Conservation (phyloP, 2,888 invertebrate species). For the Ochropleura leucogaster region DNA sequence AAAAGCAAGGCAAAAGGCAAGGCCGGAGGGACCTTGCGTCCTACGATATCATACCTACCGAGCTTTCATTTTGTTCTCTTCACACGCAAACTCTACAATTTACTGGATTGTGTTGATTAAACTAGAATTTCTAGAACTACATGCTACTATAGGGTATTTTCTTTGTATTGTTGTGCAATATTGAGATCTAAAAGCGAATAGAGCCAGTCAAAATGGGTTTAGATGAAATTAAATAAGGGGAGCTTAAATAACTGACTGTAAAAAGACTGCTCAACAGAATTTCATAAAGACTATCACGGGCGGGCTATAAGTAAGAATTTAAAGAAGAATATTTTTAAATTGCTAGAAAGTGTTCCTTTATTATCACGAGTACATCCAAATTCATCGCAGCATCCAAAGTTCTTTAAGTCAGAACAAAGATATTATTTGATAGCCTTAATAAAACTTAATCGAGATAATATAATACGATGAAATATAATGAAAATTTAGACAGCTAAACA, state of each 20-base stretch:
- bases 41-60: conserved; percentile 42
- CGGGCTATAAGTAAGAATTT: neutral
- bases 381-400: neutral
- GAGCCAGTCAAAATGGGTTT: neutral
- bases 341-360: neutral
- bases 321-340: neutral
- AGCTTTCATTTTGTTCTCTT: conserved; percentile 44
- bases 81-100: conserved; percentile 43
- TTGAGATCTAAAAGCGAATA: conserved; percentile 1
- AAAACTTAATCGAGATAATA: conserved; percentile 42
- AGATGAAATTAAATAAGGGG: neutral
- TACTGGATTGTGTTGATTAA: conserved; percentile 34
- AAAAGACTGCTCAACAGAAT: neutral
- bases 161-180: conserved; percentile 2
- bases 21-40: conserved; percentile 66
- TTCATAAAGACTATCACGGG: too few relatives aligned
- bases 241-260: neutral
- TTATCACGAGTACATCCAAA: neutral
- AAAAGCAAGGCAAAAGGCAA: conserved; percentile 64
- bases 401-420: neutral
- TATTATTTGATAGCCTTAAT: conserved; percentile 4
- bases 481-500: conserved; percentile 62
- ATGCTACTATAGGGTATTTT: conserved; percentile 8
- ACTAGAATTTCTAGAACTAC: conserved; percentile 20
- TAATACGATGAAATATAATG: conserved; percentile 37